Conservation (phyloP, 2,888 invertebrate genomes). For the Eristalis arbustorum region DNA sequence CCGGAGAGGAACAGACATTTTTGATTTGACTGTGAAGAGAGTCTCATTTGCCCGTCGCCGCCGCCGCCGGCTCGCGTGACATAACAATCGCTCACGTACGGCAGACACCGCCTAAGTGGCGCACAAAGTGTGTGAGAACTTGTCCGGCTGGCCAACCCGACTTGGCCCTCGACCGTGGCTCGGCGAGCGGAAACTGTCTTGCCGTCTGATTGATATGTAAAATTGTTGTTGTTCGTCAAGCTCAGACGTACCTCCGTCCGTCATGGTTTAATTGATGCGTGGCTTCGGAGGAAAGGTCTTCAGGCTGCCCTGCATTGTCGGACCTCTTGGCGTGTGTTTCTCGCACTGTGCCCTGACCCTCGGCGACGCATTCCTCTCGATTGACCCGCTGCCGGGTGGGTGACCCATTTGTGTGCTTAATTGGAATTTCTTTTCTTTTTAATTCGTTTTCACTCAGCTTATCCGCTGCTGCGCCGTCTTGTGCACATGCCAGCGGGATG, state of each 20-base stretch:
- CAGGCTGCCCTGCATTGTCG: background rate
- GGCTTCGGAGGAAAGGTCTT: background rate
- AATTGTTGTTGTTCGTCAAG: background rate
- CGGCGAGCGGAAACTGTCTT: constrained; percentile 29
- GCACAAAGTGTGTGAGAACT: constrained; percentile 32
- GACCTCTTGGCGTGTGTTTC: constrained; percentile 19
- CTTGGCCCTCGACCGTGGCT: background rate
- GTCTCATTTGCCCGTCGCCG: background rate
- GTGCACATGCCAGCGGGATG: background rate
- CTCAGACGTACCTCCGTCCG: background rate
- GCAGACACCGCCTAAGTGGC: background rate
- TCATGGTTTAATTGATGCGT: constrained; percentile 29
- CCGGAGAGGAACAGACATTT: background rate
- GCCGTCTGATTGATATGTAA: constrained; percentile 25
- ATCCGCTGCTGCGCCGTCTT: background rate
- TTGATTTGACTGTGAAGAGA: constrained; percentile 9
- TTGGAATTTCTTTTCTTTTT: background rate
- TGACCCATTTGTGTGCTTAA: background rate
- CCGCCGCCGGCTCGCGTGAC: background rate
- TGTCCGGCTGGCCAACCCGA: background rate
- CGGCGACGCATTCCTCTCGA: constrained; percentile 12
- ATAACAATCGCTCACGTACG: background rate
- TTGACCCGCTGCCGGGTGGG: background rate
- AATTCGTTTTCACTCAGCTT: background rate
- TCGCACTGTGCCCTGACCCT: constrained; percentile 6